A percentile compares a stretch with the other conserved stretches of the same genome.
These are phyloP conservation scores for Beroe ovata DNA, from an alignment of 37 sponge, comb jelly and placozoan species.

Conservation along the genomic window DNA sequence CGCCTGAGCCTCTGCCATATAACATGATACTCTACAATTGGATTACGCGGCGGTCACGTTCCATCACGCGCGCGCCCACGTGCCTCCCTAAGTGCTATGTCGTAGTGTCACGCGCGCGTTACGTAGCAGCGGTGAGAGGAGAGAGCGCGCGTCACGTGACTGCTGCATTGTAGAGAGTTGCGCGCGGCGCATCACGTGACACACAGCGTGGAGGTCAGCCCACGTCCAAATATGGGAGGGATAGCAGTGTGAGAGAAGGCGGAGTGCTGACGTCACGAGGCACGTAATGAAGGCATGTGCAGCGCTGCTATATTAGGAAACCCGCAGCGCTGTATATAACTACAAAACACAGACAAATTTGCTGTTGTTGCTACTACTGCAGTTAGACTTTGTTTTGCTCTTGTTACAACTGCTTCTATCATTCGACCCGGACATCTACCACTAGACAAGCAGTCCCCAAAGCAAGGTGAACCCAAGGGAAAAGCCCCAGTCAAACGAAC, in stretches of 20 bases:
- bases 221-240: constrained; percentile 28
- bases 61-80: constrained; percentile 2
- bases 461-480: background rate
- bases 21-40: constrained; percentile 52
- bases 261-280: constrained; percentile 24
- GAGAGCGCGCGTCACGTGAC: background rate
- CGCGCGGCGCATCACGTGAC: background rate
- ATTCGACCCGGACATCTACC: constrained; percentile 46
- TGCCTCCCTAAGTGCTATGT: constrained; percentile 11
- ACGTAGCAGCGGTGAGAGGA: background rate
- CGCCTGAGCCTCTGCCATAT: constrained; percentile 30
- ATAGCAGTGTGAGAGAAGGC: background rate
- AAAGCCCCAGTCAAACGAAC: background rate
- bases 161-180: background rate
- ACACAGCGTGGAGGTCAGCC: background rate
- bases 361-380: too few relatives aligned
- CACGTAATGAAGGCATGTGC: constrained; percentile 5
- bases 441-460: background rate
- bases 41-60: constrained; percentile 38
- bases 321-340: constrained; percentile 14
- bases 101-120: constrained; percentile 23
- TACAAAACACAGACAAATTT: background rate
- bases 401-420: background rate
- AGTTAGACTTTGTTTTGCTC: background rate
- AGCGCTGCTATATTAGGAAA: constrained; percentile 46